phyloP scores from a whole-genome alignment of 2,888 invertebrate species.

The Cyclophora albipunctata region DNA sequence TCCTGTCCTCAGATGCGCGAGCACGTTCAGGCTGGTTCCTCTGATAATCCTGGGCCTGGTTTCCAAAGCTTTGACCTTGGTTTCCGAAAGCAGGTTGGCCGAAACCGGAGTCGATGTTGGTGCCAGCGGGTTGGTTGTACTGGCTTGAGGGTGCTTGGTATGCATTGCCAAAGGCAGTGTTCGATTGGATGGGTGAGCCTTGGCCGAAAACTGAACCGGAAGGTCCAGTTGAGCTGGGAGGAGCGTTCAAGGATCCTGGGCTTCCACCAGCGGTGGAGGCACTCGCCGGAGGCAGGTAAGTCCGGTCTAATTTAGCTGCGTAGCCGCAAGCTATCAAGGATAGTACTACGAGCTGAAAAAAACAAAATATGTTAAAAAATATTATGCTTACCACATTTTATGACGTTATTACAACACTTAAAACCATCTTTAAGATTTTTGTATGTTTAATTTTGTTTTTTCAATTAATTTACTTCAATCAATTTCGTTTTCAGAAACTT shows the following conservation, averaged over 20 bases:
- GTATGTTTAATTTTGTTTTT: background rate
- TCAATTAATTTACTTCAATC: background rate
- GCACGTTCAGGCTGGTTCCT: slow-evolving; percentile 46
- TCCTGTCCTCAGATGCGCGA: slow-evolving; percentile 51
- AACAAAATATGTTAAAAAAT: background rate
- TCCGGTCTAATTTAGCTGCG: slow-evolving; percentile 62
- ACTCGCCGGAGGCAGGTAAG: slow-evolving; percentile 59
- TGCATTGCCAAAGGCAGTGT: background rate
- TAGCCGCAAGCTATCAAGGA: slow-evolving; percentile 56
- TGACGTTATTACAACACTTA: background rate
- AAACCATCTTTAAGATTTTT: slow-evolving; percentile 1
- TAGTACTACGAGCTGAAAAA: slow-evolving; percentile 56
- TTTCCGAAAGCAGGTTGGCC: slow-evolving; percentile 5
- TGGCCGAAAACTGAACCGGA: background rate
- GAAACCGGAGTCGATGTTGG: slow-evolving; percentile 12
- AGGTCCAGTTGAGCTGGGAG: slow-evolving; percentile 25
- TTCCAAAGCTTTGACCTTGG: slow-evolving; percentile 15
- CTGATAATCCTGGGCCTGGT: slow-evolving; percentile 24
- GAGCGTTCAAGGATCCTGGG: slow-evolving; percentile 52
- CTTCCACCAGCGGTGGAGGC: slow-evolving; percentile 61
- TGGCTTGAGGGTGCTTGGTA: slow-evolving; percentile 17
- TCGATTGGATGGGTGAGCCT: too few species aligned
- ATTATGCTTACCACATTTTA: background rate
- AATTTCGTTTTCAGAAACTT: background rate
- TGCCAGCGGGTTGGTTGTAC: slow-evolving; percentile 19